Percentiles rank a stretch among this genome's conserved stretches.
These are phyloP conservation scores for Leptosomus discolor DNA, from an alignment of 2,113 vertebrate species.

Conservation along the genomic window DNA sequence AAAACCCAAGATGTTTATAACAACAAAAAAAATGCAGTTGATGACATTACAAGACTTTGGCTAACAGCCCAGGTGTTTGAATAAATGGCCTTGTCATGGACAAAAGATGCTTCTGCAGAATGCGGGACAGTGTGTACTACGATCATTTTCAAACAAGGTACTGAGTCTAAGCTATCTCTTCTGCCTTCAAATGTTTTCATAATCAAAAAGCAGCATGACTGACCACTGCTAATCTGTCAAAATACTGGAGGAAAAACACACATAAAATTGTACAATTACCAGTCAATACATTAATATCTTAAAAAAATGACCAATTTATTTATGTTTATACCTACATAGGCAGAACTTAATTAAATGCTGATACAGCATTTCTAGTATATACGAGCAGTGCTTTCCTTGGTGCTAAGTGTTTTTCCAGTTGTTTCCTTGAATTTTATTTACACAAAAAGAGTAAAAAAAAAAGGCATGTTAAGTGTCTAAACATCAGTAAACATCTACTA, in stretches of 20 bases:
- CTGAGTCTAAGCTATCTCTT: not conserved
- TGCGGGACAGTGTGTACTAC: not conserved
- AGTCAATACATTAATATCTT: not conserved
- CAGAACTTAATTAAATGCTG: not conserved
- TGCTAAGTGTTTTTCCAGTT: not conserved
- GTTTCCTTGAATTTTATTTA: not conserved
- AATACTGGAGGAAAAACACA: not conserved
- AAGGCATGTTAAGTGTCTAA: not conserved
- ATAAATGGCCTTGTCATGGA: not conserved
- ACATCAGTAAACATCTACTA: too few relatives aligned
- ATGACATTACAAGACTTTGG: not conserved
- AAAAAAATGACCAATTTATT: not conserved
- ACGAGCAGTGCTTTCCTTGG: not conserved
- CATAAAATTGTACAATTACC: not conserved
- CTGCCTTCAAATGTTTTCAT: not conserved
- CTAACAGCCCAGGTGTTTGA: not conserved
- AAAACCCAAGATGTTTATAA: not conserved
- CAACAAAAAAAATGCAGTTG: not conserved
- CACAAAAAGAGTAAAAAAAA: not conserved
- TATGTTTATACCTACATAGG: not conserved
- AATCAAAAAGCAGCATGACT: not conserved
- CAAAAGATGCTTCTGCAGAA: not conserved
- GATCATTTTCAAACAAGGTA: not conserved
- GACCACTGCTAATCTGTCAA: not conserved
- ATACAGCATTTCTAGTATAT: not conserved